Evolutionary conservation across 1,140 invertebrate species (phyloP).

Genomic region (Nasonia giraulti): DNA sequence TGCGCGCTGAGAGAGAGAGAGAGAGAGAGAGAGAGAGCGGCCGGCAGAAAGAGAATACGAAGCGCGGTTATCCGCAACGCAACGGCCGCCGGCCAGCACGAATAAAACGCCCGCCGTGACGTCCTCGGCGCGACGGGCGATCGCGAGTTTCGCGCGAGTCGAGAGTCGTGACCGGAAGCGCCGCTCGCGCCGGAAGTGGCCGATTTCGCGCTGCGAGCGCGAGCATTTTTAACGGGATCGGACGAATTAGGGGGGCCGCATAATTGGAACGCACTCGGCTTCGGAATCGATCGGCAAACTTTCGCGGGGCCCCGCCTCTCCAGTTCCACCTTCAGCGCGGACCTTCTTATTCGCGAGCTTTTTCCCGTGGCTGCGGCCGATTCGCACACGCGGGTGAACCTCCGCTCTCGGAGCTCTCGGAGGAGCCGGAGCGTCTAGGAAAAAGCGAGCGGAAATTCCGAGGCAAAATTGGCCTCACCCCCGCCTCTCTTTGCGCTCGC

Average conservation of each 20-base stretch:
- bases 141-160: slow-evolving; percentile 56
- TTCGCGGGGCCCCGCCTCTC: too few species aligned
- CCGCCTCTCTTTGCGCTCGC: not conserved
- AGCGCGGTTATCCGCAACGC: slow-evolving; percentile 21
- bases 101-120: slow-evolving; percentile 33
- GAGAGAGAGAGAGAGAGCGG: too few species aligned
- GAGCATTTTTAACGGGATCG: slow-evolving; percentile 57
- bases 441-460: slow-evolving; percentile 9
- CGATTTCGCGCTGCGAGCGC: slow-evolving; percentile 65
- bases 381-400: too few species aligned
- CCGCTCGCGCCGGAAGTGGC: slow-evolving; percentile 68
- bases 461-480: too few species aligned
- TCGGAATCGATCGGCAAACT: too few species aligned
- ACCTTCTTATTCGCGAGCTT: too few species aligned
- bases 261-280: too few species aligned
- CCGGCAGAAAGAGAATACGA: not conserved
- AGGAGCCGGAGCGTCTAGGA: not conserved
- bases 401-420: too few species aligned
- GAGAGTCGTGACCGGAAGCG: slow-evolving; percentile 71
- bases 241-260: too few species aligned
- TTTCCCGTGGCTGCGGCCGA: too few species aligned
- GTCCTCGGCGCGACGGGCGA: not conserved
- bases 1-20: too few species aligned
- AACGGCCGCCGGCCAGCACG: not conserved
- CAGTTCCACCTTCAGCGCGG: too few species aligned